Conservation (phyloP, 2,888 invertebrate species). For the Stramonita haemastoma region DNA sequence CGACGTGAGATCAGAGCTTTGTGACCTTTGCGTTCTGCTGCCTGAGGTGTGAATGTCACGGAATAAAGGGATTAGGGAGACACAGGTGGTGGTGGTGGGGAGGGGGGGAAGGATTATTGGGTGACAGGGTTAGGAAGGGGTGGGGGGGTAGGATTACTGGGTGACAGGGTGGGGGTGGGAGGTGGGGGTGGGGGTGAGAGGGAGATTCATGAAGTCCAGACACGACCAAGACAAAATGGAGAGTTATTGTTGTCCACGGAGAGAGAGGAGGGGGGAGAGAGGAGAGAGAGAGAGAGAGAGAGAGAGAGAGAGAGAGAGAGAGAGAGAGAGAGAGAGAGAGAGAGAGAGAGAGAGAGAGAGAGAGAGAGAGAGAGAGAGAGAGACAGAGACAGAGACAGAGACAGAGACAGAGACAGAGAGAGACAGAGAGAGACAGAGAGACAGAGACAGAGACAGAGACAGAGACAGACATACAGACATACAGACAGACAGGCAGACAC, state of each 20-base stretch:
- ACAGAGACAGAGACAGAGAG: background rate
- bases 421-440: background rate
- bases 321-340: background rate
- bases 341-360: background rate
- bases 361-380: background rate
- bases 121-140: no score
- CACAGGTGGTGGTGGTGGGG: no score
- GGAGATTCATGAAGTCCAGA: no score
- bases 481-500: background rate
- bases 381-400: background rate
- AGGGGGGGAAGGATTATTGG: no score
- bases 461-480: background rate
- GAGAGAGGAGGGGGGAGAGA: background rate
- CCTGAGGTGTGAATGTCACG: no score
- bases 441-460: background rate
- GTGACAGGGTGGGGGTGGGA: no score
- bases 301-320: slow-evolving; percentile 15
- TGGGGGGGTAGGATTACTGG: no score
- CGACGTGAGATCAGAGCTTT: no score
- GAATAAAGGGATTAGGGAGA: no score
- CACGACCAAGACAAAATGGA: no score
- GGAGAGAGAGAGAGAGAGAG: slow-evolving; percentile 12
- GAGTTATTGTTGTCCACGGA: background rate
- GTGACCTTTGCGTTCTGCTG: no score
- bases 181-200: no score